Evolutionary conservation across 2,113 vertebrate genomes (phyloP).

Genomic region (Brachyhypopomus occidentalis): DNA sequence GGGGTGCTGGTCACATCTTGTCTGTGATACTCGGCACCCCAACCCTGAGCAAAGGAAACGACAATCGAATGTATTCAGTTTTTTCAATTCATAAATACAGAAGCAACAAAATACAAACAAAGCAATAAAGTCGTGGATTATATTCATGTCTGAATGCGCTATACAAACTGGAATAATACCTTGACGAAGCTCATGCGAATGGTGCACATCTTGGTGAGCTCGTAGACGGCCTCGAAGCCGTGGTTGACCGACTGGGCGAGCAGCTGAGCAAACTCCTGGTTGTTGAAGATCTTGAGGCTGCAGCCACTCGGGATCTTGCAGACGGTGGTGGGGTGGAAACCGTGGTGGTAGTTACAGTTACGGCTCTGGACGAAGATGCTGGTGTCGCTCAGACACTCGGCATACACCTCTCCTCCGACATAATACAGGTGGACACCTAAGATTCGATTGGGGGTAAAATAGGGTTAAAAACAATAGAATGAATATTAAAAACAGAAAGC

Average conservation of each 20-base stretch:
- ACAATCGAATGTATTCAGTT: neutral
- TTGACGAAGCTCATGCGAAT: slow-evolving; percentile 99
- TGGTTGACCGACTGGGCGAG: slow-evolving; percentile 96
- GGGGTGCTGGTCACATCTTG: slow-evolving; percentile 98
- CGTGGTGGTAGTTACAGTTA: slow-evolving; percentile 97
- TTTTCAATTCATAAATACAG: neutral
- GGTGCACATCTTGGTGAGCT: slow-evolving; percentile 99
- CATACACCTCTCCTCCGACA: slow-evolving; percentile 95
- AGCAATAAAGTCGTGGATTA: neutral
- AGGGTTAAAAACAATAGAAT: neutral
- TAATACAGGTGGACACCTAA: slow-evolving; percentile 96
- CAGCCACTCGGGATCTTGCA: slow-evolving; percentile 98
- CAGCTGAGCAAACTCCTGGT: slow-evolving; percentile 96
- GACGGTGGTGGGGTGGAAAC: slow-evolving; percentile 95
- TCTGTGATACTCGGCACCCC: slow-evolving; percentile 96
- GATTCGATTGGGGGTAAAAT: slow-evolving; percentile 29
- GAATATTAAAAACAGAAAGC: no score
- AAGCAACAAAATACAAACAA: neutral
- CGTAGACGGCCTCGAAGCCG: slow-evolving; percentile 95
- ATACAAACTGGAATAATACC: slow-evolving; percentile 66
- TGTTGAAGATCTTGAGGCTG: slow-evolving; percentile 98
- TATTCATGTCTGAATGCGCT: neutral
- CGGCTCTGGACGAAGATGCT: slow-evolving; percentile 98
- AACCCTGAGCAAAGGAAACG: slow-evolving; percentile 77
- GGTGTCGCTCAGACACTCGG: slow-evolving; percentile 95